Percentiles rank a stretch among this genome's conserved stretches.
Evolutionary conservation across 1,140 invertebrate species (phyloP).

Genomic region (Bombus ignitus): DNA sequence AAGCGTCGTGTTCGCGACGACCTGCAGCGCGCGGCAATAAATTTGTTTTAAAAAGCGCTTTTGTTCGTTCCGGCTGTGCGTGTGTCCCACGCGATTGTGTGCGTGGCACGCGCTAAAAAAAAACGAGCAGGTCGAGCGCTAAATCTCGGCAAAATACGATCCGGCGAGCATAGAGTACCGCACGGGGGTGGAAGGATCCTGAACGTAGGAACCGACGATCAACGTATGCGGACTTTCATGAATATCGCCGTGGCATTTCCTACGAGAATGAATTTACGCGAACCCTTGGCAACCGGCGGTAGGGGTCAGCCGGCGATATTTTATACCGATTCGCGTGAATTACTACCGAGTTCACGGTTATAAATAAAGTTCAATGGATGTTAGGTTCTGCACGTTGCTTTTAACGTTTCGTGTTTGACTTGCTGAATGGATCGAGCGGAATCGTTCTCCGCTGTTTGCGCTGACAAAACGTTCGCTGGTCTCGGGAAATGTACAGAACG

Average conservation of each 20-base stretch:
- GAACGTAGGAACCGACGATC: slow-evolving; percentile 11
- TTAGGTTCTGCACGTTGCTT: neutral
- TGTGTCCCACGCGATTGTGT: slow-evolving; percentile 51
- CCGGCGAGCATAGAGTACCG: neutral
- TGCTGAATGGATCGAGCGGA: neutral
- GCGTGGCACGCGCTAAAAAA: slow-evolving; percentile 33
- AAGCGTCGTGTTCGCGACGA: slow-evolving; percentile 64
- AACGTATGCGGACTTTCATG: slow-evolving; percentile 12
- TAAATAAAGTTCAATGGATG: neutral
- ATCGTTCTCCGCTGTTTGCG: neutral
- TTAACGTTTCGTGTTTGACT: neutral
- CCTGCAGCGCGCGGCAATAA: slow-evolving; percentile 64
- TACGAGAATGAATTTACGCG: slow-evolving; percentile 44
- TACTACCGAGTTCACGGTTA: neutral
- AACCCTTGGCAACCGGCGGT: neutral
- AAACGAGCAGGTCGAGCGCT: slow-evolving; percentile 27
- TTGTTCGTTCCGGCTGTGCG: slow-evolving; percentile 58
- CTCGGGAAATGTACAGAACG: neutral
- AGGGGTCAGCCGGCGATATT: neutral
- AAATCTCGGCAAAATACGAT: slow-evolving; percentile 60
- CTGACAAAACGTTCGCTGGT: neutral
- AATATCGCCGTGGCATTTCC: slow-evolving; percentile 6
- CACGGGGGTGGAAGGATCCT: neutral
- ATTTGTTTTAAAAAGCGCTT: slow-evolving; percentile 74
- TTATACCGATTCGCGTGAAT: neutral